Evolutionary conservation across 30 jellyfish, hydroid and myxozoan genomes (phyloP), one percentile per base, ranked within the genome.

Genomic region (Chironex yamaguchii): DNA sequence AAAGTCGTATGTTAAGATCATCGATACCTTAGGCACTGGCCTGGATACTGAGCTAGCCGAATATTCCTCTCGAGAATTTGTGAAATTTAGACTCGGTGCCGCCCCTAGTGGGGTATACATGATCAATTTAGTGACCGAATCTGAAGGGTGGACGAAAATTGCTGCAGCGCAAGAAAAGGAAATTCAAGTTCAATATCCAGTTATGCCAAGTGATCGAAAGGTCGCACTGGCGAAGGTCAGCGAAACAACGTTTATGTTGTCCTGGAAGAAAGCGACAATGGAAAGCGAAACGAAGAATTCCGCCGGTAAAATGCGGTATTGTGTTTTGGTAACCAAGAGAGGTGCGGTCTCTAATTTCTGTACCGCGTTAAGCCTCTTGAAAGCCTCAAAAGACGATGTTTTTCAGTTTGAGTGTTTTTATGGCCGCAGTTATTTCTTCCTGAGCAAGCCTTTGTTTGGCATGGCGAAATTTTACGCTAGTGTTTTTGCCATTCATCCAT

Each of bases 21-120:
- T 31, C 28, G 70, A 82, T 29, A 52, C 85, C 52, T 26, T 63
- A 29, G 75, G 58, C 27, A 67, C 67, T 69, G 49, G 85, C 20
- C 30, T 50, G 49, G 34, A 84, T 68, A 75, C 70, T 29, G 92
- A 81, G 26, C 65, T 82, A 34, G 92, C 92, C 25, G 42, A 53
- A 33, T 82, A 82, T 66, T 84, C 52, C 58, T 28, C 92, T 22
- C 49, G 29, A 34, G 92, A 82, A 22, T 68, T 82, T 6, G 79
- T 52, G 52, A 33, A 29, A 23, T 82, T 82, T 35, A 23, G 34
- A 52, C 73, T 82, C 68, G 32, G 70, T n/a, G 49, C 75, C 2
- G 92, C 92, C 23, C 92, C 92, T 9, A 30, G 49, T 49, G 92
- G 92, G 0, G 50, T 82, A 22, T 82, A 82, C 80, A 82, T 63